These are phyloP conservation scores for Morone chrysops DNA, from an alignment of 2,113 vertebrate species.

Conservation along the genomic window DNA sequence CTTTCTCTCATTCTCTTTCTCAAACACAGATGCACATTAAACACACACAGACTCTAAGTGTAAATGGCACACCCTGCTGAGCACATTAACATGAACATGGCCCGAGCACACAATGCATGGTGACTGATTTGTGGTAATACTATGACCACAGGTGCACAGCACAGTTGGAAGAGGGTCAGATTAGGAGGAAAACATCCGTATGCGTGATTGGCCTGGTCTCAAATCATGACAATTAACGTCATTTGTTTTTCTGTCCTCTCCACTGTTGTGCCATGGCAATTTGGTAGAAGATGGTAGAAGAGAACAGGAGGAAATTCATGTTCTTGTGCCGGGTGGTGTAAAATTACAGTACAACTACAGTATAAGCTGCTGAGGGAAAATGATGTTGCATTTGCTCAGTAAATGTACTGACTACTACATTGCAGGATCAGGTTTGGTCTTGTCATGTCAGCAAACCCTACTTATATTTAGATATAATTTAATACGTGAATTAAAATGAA, in stretches of 20 bases:
- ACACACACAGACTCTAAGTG: neutral
- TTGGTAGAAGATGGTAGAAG: neutral
- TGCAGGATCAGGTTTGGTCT: neutral
- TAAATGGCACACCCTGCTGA: conserved; percentile 5
- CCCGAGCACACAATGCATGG: neutral
- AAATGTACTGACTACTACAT: neutral
- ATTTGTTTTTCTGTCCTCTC: neutral
- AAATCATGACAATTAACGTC: neutral
- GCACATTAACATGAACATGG: neutral
- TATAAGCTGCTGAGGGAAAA: neutral
- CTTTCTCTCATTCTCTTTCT: conserved; percentile 8
- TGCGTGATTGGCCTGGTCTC: neutral
- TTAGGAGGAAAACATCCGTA: neutral
- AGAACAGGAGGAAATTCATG: neutral
- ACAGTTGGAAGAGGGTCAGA: neutral
- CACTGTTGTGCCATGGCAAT: neutral
- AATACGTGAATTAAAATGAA: neutral
- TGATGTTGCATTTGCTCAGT: neutral
- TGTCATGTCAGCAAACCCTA: neutral
- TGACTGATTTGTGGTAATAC: neutral
- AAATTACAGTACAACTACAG: neutral
- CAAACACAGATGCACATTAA: conserved; percentile 23
- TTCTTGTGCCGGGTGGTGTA: neutral
- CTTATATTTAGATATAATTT: neutral
- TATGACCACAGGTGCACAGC: conserved; percentile 4